phyloP scores from a whole-genome alignment of 2,113 vertebrate genomes.

The Mobula birostris region DNA sequence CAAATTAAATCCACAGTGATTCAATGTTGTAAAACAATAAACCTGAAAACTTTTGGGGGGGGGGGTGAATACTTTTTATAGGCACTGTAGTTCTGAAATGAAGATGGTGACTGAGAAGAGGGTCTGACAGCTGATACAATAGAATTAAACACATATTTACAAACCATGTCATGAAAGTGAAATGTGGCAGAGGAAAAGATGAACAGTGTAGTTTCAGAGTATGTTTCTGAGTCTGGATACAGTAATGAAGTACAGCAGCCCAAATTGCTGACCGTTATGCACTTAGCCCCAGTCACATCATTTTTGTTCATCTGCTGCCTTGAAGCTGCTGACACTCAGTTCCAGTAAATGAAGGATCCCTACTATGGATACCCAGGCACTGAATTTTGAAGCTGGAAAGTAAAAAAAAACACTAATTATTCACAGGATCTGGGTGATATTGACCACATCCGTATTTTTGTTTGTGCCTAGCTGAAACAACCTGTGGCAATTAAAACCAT shows the following conservation, averaged over 20 bases:
- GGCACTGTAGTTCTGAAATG: neutral
- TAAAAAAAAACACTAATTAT: neutral
- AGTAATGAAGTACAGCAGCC: neutral
- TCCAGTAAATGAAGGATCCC: neutral
- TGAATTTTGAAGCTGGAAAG: conserved; percentile 4
- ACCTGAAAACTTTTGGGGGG: too few relatives aligned
- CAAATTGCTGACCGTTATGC: neutral
- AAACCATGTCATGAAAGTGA: neutral
- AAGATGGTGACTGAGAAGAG: neutral
- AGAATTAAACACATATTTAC: neutral
- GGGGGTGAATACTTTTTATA: too few relatives aligned
- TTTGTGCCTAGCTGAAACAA: too few relatives aligned
- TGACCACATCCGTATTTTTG: too few relatives aligned
- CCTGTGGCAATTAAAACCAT: too few relatives aligned
- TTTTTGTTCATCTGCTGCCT: too few relatives aligned
- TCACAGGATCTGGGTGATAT: too few relatives aligned
- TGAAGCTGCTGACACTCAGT: neutral
- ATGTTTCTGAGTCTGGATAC: neutral
- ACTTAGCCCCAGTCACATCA: too few relatives aligned
- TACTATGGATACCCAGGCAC: neutral
- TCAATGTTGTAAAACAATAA: too few relatives aligned
- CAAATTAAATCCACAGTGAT: too few relatives aligned
- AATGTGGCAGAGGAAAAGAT: neutral
- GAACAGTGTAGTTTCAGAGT: neutral
- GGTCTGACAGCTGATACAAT: neutral